Evolutionary conservation across 2,797 vertebrate species (phyloP).

Genomic region (Trachops cirrhosus): DNA sequence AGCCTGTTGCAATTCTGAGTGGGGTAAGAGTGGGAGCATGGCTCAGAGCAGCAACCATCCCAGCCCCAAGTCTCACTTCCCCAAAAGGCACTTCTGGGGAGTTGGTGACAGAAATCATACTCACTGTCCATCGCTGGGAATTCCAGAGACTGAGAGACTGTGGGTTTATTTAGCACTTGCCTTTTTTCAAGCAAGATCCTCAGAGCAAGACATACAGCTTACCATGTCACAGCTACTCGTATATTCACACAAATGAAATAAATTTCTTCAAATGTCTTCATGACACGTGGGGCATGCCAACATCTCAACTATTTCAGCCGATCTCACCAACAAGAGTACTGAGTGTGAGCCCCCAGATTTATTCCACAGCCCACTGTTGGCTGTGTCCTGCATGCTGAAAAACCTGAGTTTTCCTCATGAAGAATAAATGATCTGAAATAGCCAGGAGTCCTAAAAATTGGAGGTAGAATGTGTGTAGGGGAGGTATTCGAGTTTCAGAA

Average conservation of each 20-base stretch:
- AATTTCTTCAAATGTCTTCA: background rate
- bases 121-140: background rate
- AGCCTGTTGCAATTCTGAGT: background rate
- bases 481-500: background rate
- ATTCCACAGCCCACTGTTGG: background rate
- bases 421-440: background rate
- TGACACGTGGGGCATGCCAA: rapidly evolving
- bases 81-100: slow-evolving; percentile 11
- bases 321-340: background rate
- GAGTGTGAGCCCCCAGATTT: background rate
- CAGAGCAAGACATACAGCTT: background rate
- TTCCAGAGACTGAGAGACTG: background rate
- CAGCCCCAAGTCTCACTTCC: slow-evolving; percentile 13
- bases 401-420: background rate
- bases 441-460: background rate
- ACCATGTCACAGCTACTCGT: background rate
- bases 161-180: background rate
- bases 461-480: background rate
- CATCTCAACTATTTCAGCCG: background rate
- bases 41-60: background rate
- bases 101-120: background rate
- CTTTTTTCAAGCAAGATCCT: background rate
- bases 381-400: background rate
- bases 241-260: background rate
- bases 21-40: background rate